Evolutionary conservation across 1,140 invertebrate species (phyloP).

Genomic region (Drosophila tropicalis): DNA sequence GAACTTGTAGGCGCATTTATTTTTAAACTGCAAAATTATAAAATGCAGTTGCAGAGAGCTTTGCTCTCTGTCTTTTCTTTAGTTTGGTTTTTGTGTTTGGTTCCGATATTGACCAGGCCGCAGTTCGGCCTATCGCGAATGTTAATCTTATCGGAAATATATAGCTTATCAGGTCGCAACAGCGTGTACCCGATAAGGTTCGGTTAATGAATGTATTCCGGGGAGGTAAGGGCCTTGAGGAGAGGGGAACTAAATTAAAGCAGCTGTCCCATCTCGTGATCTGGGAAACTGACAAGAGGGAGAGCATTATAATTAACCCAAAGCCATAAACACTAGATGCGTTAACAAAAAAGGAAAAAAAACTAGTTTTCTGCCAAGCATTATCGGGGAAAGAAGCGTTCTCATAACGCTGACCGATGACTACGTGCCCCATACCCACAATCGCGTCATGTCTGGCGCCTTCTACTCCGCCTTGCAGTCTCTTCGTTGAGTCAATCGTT

Average conservation of each 20-base stretch:
- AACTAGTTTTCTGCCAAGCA: background rate
- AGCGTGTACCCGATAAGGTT: constrained; percentile 4
- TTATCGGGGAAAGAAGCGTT: background rate
- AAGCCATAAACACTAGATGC: background rate
- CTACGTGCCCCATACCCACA: constrained; percentile 31
- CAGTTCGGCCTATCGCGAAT: background rate
- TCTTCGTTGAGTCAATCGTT: constrained; percentile 55
- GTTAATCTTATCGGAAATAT: constrained; percentile 7
- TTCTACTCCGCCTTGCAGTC: constrained; percentile 40
- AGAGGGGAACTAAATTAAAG: background rate
- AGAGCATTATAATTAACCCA: background rate
- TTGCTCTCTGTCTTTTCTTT: background rate
- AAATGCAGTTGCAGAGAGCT: background rate
- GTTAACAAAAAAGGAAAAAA: background rate
- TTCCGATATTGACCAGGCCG: constrained; percentile 1
- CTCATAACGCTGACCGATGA: background rate
- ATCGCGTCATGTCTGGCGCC: constrained; percentile 16
- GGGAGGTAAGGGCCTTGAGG: background rate
- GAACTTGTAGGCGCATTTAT: background rate
- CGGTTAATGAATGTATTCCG: background rate
- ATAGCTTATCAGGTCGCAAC: constrained; percentile 2
- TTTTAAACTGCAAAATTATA: background rate
- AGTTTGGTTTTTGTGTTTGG: background rate
- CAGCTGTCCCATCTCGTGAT: constrained; percentile 4
- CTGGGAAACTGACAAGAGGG: background rate